Evolutionary conservation across 2,797 vertebrate genomes (phyloP), one percentile per base, ranked within the genome.

Genomic region (Gallinago nigripennis): DNA sequence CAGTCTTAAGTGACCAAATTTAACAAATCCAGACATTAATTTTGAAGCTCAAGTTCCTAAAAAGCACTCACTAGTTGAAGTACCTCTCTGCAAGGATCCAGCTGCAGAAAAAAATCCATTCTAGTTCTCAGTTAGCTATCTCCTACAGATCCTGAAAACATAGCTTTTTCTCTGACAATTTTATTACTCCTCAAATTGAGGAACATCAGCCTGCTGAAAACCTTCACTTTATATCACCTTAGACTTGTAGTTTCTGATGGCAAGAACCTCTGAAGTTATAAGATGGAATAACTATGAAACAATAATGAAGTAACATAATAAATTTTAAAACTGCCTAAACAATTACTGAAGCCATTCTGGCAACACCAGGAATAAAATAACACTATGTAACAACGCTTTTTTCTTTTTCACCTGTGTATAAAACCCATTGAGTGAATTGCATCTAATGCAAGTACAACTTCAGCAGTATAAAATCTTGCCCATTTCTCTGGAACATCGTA

Each of bases 391-490:
- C 45, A 68, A 51, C 6, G 68, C 23, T 28, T 86, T 35, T 82
- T 77, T 92, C 48, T 90, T 94, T 43, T 93, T 97, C 94, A 99
- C 99, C 99, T 99, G 98, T 99, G 99, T 98, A 99, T 99, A 97
- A 99, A 99, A 93, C 99, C 99, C 99, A 99, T 99, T 89, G 99
- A 98, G 94, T 99, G 99, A 97, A 99, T 99, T 76, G 99, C 99
- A 96, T 99, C 99, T 96, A 99, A 98, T 8, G 99, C 99, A 97
- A 99, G 98, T 90, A 99, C 99, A 96, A 99, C 99, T 98, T 99
- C 99, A 57, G 99, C 99, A 31, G 99, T 99, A 95, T 99, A 99
- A 98, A 99, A 99, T 65, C 99, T 98, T 46, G 99, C 99, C 99
- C 99, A 99, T 97, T 99, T 99, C 97, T 99, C 99, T 1, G 99